Base-by-base conservation (phyloP, 2,113 vertebrate genomes). In the Hypocryptadius cinnamomeus region DNA sequence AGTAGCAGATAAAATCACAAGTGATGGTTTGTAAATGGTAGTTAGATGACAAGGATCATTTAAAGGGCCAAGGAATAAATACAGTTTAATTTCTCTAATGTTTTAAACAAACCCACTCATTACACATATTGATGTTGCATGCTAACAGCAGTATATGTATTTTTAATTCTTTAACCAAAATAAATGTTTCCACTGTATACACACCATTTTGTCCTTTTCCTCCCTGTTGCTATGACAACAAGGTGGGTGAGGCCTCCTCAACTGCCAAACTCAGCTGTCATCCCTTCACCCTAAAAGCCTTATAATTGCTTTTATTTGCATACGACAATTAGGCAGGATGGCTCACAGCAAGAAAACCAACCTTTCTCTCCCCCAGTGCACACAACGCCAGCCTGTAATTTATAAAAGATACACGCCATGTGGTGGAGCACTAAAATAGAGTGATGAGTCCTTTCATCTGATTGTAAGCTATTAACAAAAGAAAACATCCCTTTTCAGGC, bases 291-390 rank as follows among this genome's bases (percentile, higher is more conserved):
- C 99, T 99, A 99, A 99, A 99, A 99, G 99, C 99, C 99, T 99
- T 99, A 99, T 99, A 99, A 99, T 99, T 99, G 98, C 99, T 99
- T 99, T 99, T 99, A 99, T 99, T 99, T 99, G 99, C 99, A 99
- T 99, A 99, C 98, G 98, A 99, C 99, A 99, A 99, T 99, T 99
- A 99, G 98, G 98, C 99, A 99, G 99, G 98, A 99, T 99, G 99
- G 99, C 99, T 99, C 98, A 98, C 98, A 99, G 99, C 98, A 98
- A 99, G 99, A 97, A 97, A 98, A 99, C 98, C 98, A 99, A 99
- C 99, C 99, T 99, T 98, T 99, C 98, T 98, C 98, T 98, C 98
- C 98, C 98, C 98, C 98, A 98, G 97, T 98, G 97, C 97, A 97
- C 98, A 98, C 97, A 97, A 98, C 97, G 96, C 97, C 98, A 98